Evolutionary conservation across 2,797 vertebrate genomes (phyloP).

Genomic region (Pogonophryne albipinna): DNA sequence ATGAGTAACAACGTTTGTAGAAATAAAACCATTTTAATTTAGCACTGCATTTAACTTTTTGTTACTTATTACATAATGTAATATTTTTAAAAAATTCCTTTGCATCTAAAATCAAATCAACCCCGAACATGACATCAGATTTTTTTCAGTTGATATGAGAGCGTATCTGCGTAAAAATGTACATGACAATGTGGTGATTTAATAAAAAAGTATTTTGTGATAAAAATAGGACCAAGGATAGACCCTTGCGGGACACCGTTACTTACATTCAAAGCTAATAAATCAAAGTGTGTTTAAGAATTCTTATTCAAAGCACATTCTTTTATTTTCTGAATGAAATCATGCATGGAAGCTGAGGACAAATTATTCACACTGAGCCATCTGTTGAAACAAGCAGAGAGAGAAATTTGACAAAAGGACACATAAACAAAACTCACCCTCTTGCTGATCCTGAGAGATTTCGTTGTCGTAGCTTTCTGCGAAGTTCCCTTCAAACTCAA

Average conservation of each 20-base stretch:
- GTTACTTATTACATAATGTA: not conserved
- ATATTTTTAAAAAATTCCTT: not conserved
- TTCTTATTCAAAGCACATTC: not conserved
- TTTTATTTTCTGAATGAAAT: conserved; percentile 6
- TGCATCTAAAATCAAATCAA: not conserved
- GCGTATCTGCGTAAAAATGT: not conserved
- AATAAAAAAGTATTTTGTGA: not conserved
- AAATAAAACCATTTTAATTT: not conserved
- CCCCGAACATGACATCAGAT: not conserved
- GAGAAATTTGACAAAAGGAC: conserved; percentile 7
- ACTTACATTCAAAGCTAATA: not conserved
- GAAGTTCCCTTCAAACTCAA: conserved; percentile 59
- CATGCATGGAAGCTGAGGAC: conserved; percentile 4
- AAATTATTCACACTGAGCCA: not conserved
- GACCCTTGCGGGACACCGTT: not conserved
- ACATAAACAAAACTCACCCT: conserved; percentile 65
- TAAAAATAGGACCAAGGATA: not conserved
- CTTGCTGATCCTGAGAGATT: conserved; percentile 64
- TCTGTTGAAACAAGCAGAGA: conserved; percentile 41
- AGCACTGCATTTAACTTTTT: too few species aligned
- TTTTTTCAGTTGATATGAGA: not conserved
- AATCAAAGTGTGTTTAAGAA: conserved; percentile 1
- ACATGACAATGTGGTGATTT: not conserved
- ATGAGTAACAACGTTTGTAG: not conserved
- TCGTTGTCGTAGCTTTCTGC: conserved; percentile 68